Conservation (phyloP, 1,140 invertebrate species). For the Lepidurus arcticus region DNA sequence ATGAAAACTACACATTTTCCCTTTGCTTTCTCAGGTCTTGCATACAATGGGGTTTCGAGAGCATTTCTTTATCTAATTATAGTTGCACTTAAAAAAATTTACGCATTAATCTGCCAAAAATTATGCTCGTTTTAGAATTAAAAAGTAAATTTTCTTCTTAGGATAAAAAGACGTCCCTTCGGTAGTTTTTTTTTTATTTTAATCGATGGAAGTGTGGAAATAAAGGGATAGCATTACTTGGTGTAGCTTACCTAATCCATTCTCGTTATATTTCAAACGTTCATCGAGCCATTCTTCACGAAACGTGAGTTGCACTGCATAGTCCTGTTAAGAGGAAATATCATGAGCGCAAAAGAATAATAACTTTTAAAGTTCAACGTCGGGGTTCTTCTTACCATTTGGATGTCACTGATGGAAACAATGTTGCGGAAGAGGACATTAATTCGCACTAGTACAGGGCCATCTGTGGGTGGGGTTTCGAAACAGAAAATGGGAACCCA, state of each 20-base stretch:
- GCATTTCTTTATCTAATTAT: too few species aligned
- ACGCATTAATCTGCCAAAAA: too few species aligned
- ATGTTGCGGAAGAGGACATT: slow-evolving; percentile 49
- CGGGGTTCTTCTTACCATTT: slow-evolving; percentile 43
- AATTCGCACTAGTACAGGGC: slow-evolving; percentile 40
- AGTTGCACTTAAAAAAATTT: too few species aligned
- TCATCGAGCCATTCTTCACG: slow-evolving; percentile 49
- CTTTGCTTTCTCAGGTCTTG: too few species aligned
- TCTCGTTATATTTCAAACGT: slow-evolving; percentile 41
- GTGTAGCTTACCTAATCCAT: background rate
- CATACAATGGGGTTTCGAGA: too few species aligned
- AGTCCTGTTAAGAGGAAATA: slow-evolving; percentile 40
- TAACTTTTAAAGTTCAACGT: background rate
- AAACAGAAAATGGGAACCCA: too few species aligned
- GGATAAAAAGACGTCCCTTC: too few species aligned
- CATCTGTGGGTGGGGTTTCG: slow-evolving; percentile 33
- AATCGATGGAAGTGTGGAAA: too few species aligned
- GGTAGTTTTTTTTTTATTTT: too few species aligned
- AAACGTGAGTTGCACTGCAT: slow-evolving; percentile 49
- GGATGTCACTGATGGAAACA: slow-evolving; percentile 51
- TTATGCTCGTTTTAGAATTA: too few species aligned
- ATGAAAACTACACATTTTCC: background rate
- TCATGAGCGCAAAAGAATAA: slow-evolving; percentile 24
- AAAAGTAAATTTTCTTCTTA: too few species aligned
- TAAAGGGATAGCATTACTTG: too few species aligned